A percentile compares a stretch with the other conserved stretches of the same genome.
Conservation (phyloP, 2,888 invertebrate species). For the Trissolcus japonicus region DNA sequence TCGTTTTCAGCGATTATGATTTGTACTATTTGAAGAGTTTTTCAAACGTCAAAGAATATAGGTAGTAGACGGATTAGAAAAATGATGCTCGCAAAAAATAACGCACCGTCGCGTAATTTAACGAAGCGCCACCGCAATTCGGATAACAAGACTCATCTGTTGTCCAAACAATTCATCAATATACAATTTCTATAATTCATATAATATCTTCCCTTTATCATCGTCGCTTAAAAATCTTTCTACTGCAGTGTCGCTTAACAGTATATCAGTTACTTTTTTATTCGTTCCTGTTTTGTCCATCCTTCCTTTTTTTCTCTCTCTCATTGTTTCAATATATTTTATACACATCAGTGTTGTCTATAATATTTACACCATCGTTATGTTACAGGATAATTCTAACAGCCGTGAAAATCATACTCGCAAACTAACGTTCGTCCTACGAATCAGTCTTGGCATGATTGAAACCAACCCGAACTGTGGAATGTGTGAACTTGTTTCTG, state of each 20-base stretch:
- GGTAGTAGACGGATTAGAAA: constrained; percentile 27
- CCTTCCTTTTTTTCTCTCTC: constrained; percentile 25
- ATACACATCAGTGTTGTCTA: constrained; percentile 65
- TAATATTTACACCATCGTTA: constrained; percentile 67
- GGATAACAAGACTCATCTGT: constrained; percentile 30
- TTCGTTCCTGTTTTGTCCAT: constrained; percentile 25
- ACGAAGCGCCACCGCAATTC: constrained; percentile 29
- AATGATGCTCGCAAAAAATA: constrained; percentile 37
- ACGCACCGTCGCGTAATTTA: constrained; percentile 25
- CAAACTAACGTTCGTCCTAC: constrained; percentile 51
- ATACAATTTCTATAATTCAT: constrained; percentile 48
- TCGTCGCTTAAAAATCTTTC: constrained; percentile 43
- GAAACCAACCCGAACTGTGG: constrained; percentile 57
- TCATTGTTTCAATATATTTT: constrained; percentile 51
- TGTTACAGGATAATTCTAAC: constrained; percentile 67
- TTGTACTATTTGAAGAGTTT: constrained; percentile 52
- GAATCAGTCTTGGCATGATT: constrained; percentile 55
- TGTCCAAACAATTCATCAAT: constrained; percentile 42
- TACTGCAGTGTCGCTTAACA: constrained; percentile 42
- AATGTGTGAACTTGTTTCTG: constrained; percentile 55
- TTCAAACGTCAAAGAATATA: constrained; percentile 41
- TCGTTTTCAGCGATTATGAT: constrained; percentile 41
- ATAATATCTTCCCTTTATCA: constrained; percentile 25
- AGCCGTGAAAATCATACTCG: constrained; percentile 50
- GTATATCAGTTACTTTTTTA: constrained; percentile 54